Conservation (phyloP, 2,888 invertebrate species). For the Lydus trimaculatus region DNA sequence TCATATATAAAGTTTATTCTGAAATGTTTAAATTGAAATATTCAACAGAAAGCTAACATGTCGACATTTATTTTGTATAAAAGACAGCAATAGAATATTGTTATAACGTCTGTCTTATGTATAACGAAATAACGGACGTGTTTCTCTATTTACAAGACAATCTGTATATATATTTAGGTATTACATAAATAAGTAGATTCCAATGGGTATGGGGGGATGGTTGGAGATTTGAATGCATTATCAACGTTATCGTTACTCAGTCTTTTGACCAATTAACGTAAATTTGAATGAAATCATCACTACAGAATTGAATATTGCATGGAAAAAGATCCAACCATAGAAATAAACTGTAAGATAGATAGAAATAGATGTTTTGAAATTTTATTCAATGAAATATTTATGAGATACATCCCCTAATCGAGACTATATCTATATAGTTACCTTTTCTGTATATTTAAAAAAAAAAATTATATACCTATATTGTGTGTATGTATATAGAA, state of each 20-base stretch:
- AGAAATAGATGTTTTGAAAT: not conserved
- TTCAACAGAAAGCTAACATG: not conserved
- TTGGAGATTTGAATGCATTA: not conserved
- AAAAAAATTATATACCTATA: too few relatives aligned
- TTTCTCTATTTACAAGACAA: too few relatives aligned
- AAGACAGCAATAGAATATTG: not conserved
- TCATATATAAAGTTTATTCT: slow-evolving; percentile 1
- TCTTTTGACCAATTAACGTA: slow-evolving; percentile 13
- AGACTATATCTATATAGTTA: not conserved
- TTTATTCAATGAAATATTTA: slow-evolving; percentile 7
- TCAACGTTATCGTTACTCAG: not conserved
- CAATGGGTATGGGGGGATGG: too few relatives aligned
- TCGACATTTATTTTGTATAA: slow-evolving; percentile 1
- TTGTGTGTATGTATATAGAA: not conserved
- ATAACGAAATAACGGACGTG: not conserved
- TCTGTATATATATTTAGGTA: too few relatives aligned
- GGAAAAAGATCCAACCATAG: not conserved
- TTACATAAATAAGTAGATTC: too few relatives aligned
- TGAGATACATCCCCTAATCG: slow-evolving; percentile 2
- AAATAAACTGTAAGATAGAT: not conserved
- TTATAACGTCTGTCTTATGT: not conserved
- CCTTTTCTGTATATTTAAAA: slow-evolving; percentile 1
- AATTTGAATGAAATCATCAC: not conserved
- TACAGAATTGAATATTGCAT: not conserved
- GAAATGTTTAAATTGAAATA: slow-evolving; percentile 6